phyloP scores from a whole-genome alignment of 2,113 vertebrate genomes.

The Odontophorus gujanensis region DNA sequence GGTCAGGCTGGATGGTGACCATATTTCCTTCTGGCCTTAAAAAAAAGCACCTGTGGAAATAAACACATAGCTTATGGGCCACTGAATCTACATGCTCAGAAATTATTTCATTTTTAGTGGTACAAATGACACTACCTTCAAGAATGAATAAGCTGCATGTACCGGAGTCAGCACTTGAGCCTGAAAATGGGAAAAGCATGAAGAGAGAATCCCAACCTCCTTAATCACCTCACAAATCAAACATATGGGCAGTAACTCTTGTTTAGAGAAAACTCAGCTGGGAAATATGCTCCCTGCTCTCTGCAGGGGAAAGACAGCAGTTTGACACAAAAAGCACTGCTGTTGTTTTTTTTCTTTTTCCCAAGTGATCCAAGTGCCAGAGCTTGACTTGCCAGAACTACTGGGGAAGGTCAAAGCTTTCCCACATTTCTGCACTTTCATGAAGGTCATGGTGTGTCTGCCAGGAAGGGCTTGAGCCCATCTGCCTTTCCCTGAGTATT shows the following conservation, averaged over 20 bases:
- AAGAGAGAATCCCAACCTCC: conserved; percentile 28
- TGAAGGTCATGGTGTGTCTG: neutral
- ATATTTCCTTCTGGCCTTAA: neutral
- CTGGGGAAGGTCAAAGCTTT: neutral
- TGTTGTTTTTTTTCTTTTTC: no score
- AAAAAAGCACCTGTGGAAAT: conserved; percentile 8
- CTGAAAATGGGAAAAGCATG: conserved; percentile 21
- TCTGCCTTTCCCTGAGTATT: neutral
- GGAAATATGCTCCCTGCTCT: conserved; percentile 34
- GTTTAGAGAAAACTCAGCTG: conserved; percentile 15
- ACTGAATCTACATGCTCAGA: neutral
- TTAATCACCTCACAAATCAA: conserved; percentile 61
- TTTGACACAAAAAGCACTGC: neutral
- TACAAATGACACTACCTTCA: conserved; percentile 18
- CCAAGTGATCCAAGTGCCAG: neutral
- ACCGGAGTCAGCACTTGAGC: neutral
- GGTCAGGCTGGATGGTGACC: neutral
- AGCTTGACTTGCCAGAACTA: neutral
- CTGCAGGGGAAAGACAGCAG: neutral
- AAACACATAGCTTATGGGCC: neutral
- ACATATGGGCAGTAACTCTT: conserved; percentile 19
- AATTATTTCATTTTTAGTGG: neutral
- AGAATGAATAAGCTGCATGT: neutral
- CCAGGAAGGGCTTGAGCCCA: neutral
- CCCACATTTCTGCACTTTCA: neutral